Evolutionary conservation across 2,113 vertebrate species (phyloP), one percentile per base, ranked within the genome.

Genomic region (Dicrurus megarhynchus): DNA sequence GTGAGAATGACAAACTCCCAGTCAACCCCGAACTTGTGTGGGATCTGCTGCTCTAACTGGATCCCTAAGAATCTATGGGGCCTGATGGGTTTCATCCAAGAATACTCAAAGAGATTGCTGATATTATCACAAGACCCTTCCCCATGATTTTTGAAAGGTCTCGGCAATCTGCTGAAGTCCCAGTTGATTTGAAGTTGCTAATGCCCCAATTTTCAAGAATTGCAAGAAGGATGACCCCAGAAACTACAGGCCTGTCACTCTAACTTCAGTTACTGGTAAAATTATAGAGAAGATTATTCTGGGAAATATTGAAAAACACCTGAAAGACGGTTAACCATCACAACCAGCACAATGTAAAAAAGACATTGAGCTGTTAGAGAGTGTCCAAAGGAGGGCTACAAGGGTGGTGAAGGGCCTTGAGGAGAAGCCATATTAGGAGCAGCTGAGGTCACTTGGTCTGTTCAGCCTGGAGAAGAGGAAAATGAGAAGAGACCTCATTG

Each of bases 341-440:
- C 26, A 69, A 28, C n/a, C 47, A 50, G 13, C 13, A 37, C 39
- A 42, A 32, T 21, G 13, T 21, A 28, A 46, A 42, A 19, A 53
- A 17, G 22, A 27, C 41, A 42, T 15, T 19, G 17, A 56, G 13
- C 32, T 26, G 9, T 27, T 27, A 44, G 37, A 42, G 37, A 55
- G 22, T 8, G 7, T 9, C 39, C 30, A 56, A 44, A 55, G 30
- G 17, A 56, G 3, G 39, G 17, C 12, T 16, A 42, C 5, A 3
- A 16, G 18, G 39, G 2, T n/a, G 6, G 39, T 16, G 23, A 42
- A 44, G 30, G 16, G 32, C 7, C 39, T 33, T 26, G 30, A 73
- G 23, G 23, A 3, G 39, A 73, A 73, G 30, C 37, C 1, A 0
- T 27, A 1, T n/a, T 23, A 42, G 30, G 30, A 55, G 52, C 1